These are phyloP conservation scores for Limnephilus marmoratus DNA, from an alignment of 2,888 invertebrate species.

Conservation along the genomic window DNA sequence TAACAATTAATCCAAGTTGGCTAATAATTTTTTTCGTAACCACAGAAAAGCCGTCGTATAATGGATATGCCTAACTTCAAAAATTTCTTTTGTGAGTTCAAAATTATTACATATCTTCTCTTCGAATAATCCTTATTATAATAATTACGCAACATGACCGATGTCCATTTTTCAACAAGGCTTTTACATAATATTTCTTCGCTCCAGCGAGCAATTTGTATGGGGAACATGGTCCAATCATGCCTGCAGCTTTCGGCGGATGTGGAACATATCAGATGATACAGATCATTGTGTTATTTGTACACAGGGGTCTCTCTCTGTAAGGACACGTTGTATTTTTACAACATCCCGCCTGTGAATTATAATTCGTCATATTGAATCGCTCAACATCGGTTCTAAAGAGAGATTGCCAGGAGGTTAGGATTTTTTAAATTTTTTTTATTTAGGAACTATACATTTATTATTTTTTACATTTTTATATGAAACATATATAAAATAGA, in stretches of 20 bases:
- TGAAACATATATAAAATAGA: too few relatives aligned
- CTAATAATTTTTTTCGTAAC: not conserved
- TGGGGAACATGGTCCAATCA: not conserved
- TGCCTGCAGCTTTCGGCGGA: not conserved
- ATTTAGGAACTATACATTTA: too few relatives aligned
- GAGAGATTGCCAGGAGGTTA: too few relatives aligned
- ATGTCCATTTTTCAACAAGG: conserved; percentile 17
- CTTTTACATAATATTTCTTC: not conserved
- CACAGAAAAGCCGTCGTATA: not conserved
- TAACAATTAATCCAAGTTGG: too few relatives aligned
- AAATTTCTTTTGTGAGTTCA: not conserved
- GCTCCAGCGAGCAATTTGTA: conserved; percentile 16
- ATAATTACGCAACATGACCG: conserved; percentile 13
- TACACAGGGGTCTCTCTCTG: conserved; percentile 12
- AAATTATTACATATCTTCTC: not conserved
- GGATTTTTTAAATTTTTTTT: too few relatives aligned
- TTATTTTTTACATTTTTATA: too few relatives aligned
- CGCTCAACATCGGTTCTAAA: too few relatives aligned
- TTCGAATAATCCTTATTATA: not conserved
- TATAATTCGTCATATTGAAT: not conserved
- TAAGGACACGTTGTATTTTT: conserved; percentile 55
- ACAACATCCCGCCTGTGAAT: conserved; percentile 38
- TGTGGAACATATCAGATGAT: not conserved
- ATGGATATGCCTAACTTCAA: not conserved
- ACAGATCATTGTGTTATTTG: not conserved